Base-by-base conservation (phyloP, 2,113 vertebrate species). In the Natator depressus region DNA sequence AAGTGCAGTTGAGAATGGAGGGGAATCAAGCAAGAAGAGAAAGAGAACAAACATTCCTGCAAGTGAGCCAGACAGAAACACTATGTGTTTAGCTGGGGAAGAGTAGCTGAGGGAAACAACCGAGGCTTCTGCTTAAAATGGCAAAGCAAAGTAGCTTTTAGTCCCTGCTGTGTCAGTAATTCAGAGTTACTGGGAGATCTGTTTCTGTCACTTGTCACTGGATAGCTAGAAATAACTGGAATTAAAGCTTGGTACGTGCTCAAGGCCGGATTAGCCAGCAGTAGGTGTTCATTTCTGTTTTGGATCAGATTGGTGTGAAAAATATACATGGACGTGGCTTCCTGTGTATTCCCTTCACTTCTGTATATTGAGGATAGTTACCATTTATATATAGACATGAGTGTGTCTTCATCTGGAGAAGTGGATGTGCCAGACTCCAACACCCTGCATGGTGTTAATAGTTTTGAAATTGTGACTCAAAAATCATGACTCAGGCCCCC, bases 1-100 rank as follows among this genome's bases (percentile, higher is more conserved):
- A 91, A 98, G 98, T 95, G 97, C 98, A 2, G 94, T 98, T 49
- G 98, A 99, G 97, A 98, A 98, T 98, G 98, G 98, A 76, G 97
- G 98, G 2, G 98, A 99, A 46, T 98, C 95, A 29, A 98, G 97
- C 97, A 99, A 99, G 98, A 99, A 99, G 98, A 99, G 99, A 97
- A 99, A 98, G 97, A 98, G 99, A 97, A 94, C 98, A 96, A 98
- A 92, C 80, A 46, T 99, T 91, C 98, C 98, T 97, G 91, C 99
- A 98, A 99, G 99, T 99, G 98, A 97, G 97, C 85, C 11, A 54
- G 2, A 50, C 0, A 2, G 35, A 65, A 49, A 54, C n/a, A 62
- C 1, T 2, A 2, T 35, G 72, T 3, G 47, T 54, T 55, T 85
- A 89, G 12, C 4, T 3, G 2, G 0, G 6, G 24, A 25, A n/a